Percentiles rank a stretch among this genome's conserved stretches.
phyloP scores from a whole-genome alignment of 2,113 vertebrate genomes.

The Oreochromis aureus region DNA sequence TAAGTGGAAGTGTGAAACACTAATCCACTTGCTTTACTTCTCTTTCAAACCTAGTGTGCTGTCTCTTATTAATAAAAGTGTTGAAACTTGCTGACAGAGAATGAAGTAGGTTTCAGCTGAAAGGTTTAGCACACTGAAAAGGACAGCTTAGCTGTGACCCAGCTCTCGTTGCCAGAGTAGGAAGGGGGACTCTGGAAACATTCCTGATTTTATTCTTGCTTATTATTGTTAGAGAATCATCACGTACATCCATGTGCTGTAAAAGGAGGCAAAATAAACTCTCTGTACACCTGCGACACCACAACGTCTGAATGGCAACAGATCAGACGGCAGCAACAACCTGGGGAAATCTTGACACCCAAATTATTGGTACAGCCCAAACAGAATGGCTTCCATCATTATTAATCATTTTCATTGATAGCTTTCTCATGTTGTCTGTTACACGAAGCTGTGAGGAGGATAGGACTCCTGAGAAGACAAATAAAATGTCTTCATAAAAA shows the following conservation, averaged over 20 bases:
- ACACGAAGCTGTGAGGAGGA: fast-evolving
- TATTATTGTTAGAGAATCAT: neutral
- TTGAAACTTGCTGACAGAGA: neutral
- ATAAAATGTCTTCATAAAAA: fast-evolving
- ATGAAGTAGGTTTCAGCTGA: neutral
- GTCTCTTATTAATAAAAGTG: neutral
- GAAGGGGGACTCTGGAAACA: neutral
- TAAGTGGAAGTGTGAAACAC: neutral
- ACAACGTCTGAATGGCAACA: neutral
- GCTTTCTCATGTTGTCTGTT: neutral
- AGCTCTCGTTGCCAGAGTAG: neutral
- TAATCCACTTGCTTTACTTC: neutral
- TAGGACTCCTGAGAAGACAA: fast-evolving
- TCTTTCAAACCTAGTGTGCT: too few species aligned
- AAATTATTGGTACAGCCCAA: neutral
- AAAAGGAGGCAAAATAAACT: neutral
- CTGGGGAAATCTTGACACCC: neutral
- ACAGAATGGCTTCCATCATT: neutral
- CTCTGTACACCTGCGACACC: neutral
- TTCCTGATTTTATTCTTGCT: neutral
- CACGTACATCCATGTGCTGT: neutral
- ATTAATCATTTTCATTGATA: neutral
- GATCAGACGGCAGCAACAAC: neutral
- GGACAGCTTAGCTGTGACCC: neutral
- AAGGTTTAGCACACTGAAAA: neutral